These are phyloP conservation scores for Subacronicta megacephala DNA, from an alignment of 2,888 invertebrate genomes.

Conservation along the genomic window DNA sequence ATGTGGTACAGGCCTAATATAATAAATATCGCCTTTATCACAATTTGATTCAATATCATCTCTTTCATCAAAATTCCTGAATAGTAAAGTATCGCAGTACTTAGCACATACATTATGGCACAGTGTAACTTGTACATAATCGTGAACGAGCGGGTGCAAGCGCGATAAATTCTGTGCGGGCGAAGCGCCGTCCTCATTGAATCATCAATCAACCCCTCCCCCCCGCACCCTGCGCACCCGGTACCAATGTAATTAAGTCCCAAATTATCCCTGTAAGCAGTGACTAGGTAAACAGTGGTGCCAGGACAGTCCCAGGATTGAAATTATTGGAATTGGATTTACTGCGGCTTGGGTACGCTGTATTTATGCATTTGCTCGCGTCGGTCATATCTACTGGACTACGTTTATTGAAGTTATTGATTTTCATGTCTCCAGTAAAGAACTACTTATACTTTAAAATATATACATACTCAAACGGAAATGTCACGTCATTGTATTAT, in stretches of 20 bases:
- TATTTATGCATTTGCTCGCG: too few species aligned
- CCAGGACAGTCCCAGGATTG: constrained; percentile 15
- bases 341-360: too few species aligned
- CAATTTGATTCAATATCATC: too few species aligned
- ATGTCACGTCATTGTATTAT: too few species aligned
- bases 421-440: too few species aligned
- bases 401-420: too few species aligned
- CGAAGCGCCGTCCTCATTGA: constrained; percentile 62
- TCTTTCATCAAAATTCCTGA: constrained; percentile 30
- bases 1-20: too few species aligned
- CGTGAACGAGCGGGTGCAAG: constrained; percentile 50
- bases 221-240: constrained; percentile 40
- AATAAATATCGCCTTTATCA: too few species aligned
- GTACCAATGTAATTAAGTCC: constrained; percentile 70
- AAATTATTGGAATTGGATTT: background rate
- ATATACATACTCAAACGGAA: too few species aligned
- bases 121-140: constrained; percentile 51
- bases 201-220: constrained; percentile 70
- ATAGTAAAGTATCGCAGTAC: constrained; percentile 19
- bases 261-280: constrained; percentile 64
- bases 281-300: constrained; percentile 43
- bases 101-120: constrained; percentile 33
- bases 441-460: too few species aligned
- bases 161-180: constrained; percentile 62
- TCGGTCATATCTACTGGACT: too few species aligned